These are phyloP conservation scores for Caenorhabditis japonica DNA, from an alignment of 2,888 invertebrate genomes.

Conservation along the genomic window DNA sequence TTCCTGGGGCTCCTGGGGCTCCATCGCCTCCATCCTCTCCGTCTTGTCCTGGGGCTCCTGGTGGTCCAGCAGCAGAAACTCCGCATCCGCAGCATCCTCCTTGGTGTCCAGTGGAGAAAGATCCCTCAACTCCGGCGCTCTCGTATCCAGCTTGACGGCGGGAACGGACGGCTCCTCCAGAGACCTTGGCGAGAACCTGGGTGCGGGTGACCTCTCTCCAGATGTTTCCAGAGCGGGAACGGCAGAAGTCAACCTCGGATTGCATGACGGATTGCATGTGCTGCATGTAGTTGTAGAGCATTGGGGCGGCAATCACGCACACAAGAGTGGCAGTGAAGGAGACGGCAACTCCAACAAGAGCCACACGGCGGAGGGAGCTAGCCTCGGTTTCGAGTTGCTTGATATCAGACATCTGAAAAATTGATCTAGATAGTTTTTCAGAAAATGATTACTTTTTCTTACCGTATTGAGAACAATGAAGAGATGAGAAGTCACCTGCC, in stretches of 20 bases:
- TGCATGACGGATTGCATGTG: constrained; percentile 70
- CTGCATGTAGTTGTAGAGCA: constrained; percentile 73
- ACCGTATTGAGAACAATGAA: constrained; percentile 25
- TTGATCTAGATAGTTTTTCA: no score
- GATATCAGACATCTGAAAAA: constrained; percentile 54
- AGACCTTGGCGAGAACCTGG: constrained; percentile 65
- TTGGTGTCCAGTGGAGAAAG: constrained; percentile 26
- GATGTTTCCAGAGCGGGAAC: constrained; percentile 67
- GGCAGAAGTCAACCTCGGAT: constrained; percentile 66
- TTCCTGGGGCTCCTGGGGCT: constrained; percentile 65
- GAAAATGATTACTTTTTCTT: no score
- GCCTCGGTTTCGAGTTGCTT: constrained; percentile 66
- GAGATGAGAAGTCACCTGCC: constrained; percentile 48
- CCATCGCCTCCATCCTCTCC: constrained; percentile 65
- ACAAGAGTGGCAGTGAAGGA: constrained; percentile 66
- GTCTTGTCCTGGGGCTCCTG: constrained; percentile 65
- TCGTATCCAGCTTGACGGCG: constrained; percentile 70
- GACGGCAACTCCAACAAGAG: constrained; percentile 67
- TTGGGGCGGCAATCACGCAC: constrained; percentile 67
- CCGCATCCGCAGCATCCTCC: constrained; percentile 69
- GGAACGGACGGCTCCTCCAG: constrained; percentile 60
- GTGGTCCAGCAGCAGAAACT: constrained; percentile 60
- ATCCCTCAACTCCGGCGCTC: constrained; percentile 58
- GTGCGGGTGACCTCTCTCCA: constrained; percentile 70
- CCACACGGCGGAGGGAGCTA: constrained; percentile 61